These are phyloP conservation scores for Scaptomyza reducta DNA, from an alignment of 2,888 invertebrate species.

Conservation along the genomic window DNA sequence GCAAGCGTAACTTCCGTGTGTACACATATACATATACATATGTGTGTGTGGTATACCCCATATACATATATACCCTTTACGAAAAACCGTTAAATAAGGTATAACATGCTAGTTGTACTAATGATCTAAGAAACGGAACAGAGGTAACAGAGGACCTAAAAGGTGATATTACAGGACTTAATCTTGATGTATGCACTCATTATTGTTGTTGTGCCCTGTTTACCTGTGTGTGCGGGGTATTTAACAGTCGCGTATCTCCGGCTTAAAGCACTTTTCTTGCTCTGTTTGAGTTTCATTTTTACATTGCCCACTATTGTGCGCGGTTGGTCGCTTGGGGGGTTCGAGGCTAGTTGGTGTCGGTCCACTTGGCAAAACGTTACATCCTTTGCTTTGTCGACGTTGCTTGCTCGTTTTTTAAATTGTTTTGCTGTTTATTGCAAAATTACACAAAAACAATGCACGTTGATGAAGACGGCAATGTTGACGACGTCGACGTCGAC, in stretches of 20 bases:
- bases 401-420: constrained; percentile 64
- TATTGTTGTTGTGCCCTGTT: background rate
- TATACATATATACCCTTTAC: constrained; percentile 29
- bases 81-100: background rate
- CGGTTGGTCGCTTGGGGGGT: constrained; percentile 20
- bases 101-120: background rate
- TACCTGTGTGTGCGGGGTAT: constrained; percentile 5
- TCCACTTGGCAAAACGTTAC: constrained; percentile 77
- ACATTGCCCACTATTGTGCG: constrained; percentile 52
- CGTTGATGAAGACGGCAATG: constrained; percentile 74
- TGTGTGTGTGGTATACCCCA: background rate
- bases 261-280: constrained; percentile 9
- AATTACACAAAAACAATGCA: constrained; percentile 79
- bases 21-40: background rate
- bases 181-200: background rate
- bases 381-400: constrained; percentile 74
- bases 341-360: constrained; percentile 55
- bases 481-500: constrained; percentile 57
- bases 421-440: constrained; percentile 81
- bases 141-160: background rate
- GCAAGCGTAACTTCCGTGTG: constrained; percentile 36
- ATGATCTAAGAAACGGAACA: background rate
- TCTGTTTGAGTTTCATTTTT: constrained; percentile 54
- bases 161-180: background rate
- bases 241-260: constrained; percentile 2